Conservation (phyloP, 2,113 vertebrate species). For the Numenius arquata region DNA sequence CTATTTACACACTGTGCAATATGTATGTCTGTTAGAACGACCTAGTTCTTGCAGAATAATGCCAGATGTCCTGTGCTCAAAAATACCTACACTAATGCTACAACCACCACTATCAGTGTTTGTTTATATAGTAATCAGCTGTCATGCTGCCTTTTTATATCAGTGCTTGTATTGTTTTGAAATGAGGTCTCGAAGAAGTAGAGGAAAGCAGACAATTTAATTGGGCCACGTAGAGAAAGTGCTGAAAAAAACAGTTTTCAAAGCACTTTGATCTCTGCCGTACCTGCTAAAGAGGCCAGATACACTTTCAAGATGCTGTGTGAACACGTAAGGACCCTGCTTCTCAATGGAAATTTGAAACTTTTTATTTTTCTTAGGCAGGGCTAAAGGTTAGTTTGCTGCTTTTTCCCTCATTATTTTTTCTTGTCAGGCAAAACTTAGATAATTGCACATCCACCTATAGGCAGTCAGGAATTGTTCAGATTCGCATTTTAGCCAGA, state of each 20-base stretch:
- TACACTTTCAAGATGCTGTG: not conserved
- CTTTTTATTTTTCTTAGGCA: not conserved
- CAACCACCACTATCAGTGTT: not conserved
- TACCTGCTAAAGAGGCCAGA: not conserved
- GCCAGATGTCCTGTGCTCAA: not conserved
- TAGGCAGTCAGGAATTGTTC: not conserved
- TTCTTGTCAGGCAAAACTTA: not conserved
- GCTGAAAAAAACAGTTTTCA: not conserved
- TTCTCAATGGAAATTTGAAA: not conserved
- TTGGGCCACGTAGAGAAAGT: not conserved
- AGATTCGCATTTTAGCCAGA: not conserved
- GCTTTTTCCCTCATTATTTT: not conserved
- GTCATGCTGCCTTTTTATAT: not conserved
- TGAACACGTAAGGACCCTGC: not conserved
- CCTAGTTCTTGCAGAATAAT: not conserved
- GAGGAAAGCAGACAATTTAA: not conserved
- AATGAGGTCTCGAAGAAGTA: not conserved
- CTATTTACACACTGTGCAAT: not conserved
- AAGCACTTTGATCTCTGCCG: not conserved
- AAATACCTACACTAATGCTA: conserved; percentile 1
- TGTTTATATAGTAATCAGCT: conserved; percentile 13
- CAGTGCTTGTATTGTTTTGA: not conserved
- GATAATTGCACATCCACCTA: not conserved
- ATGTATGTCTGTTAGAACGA: not conserved
- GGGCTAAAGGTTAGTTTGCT: not conserved